Evolutionary conservation across 2,797 vertebrate genomes (phyloP).

Genomic region (Sebastolobus alascanus): DNA sequence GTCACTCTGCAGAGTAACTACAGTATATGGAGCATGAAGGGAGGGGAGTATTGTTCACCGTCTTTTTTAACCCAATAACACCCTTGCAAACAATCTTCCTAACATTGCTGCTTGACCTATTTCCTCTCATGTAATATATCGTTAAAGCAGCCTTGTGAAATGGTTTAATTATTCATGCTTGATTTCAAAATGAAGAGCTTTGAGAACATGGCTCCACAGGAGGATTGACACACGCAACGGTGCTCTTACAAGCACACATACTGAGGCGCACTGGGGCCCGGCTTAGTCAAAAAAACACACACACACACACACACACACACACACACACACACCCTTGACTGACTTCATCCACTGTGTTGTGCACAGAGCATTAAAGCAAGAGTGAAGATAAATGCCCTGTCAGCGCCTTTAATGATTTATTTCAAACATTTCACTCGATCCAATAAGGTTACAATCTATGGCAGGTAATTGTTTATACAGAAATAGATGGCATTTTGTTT

Average conservation of each 20-base stretch:
- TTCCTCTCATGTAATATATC: constrained; percentile 85
- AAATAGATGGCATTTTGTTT: constrained; percentile 78
- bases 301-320: constrained; percentile 56
- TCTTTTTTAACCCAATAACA: constrained; percentile 68
- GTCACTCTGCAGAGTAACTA: constrained; percentile 43
- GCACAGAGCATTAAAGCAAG: constrained; percentile 80
- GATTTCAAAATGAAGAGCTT: constrained; percentile 87
- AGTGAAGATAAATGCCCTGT: constrained; percentile 87
- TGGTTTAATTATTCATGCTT: constrained; percentile 88
- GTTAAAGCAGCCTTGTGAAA: constrained; percentile 86
- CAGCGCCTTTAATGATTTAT: constrained; percentile 86
- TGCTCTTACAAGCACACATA: constrained; percentile 83
- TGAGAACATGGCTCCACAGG: constrained; percentile 84
- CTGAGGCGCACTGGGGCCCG: constrained; percentile 67
- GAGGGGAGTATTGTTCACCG: constrained; percentile 45
- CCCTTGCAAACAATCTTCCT: constrained; percentile 75
- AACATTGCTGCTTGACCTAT: constrained; percentile 84
- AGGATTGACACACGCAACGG: constrained; percentile 84
- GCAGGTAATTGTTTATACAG: constrained; percentile 84
- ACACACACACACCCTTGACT: constrained; percentile 76
- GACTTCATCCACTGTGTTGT: constrained; percentile 80
- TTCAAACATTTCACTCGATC: constrained; percentile 84
- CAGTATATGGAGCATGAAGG: constrained; percentile 36
- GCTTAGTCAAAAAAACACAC: constrained; percentile 56
- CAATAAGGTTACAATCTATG: constrained; percentile 82